phyloP scores from a whole-genome alignment of 2,888 invertebrate species.

The Tupiocoris notatus region DNA sequence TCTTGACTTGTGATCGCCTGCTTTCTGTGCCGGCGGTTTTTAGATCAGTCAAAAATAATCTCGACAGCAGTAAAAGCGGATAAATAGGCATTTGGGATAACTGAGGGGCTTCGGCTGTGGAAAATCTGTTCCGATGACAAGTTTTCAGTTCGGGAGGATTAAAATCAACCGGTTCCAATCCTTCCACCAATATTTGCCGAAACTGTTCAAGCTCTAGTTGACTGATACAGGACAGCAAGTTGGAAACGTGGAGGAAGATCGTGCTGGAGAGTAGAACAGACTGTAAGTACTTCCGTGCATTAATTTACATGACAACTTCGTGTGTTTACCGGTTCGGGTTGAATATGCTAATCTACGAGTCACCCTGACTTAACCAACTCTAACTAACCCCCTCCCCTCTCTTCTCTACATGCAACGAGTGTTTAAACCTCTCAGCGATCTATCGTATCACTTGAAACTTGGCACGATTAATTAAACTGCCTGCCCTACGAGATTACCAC shows the following conservation, averaged over 20 bases:
- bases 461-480: not conserved
- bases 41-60: too few relatives aligned
- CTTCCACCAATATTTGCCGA: not conserved
- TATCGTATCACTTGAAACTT: not conserved
- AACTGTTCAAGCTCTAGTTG: not conserved
- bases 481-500: not conserved
- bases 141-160: too few relatives aligned
- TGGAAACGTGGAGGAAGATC: too few relatives aligned
- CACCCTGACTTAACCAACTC: slow-evolving; percentile 13
- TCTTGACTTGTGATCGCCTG: too few relatives aligned
- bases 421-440: not conserved
- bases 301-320: slow-evolving; percentile 23
- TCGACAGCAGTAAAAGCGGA: too few relatives aligned
- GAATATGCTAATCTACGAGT: slow-evolving; percentile 12
- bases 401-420: not conserved
- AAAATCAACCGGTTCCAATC: too few relatives aligned
- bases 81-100: too few relatives aligned
- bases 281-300: not conserved
- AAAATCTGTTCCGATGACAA: too few relatives aligned
- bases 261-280: too few relatives aligned
- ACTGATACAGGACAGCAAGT: not conserved
- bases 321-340: slow-evolving; percentile 8
- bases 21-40: too few relatives aligned
- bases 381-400: slow-evolving; percentile 4
- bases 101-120: too few relatives aligned